A percentile compares a stretch with the other conserved stretches of the same genome.
Evolutionary conservation across 2,888 invertebrate genomes (phyloP).

Genomic region (Griposia aprilina): DNA sequence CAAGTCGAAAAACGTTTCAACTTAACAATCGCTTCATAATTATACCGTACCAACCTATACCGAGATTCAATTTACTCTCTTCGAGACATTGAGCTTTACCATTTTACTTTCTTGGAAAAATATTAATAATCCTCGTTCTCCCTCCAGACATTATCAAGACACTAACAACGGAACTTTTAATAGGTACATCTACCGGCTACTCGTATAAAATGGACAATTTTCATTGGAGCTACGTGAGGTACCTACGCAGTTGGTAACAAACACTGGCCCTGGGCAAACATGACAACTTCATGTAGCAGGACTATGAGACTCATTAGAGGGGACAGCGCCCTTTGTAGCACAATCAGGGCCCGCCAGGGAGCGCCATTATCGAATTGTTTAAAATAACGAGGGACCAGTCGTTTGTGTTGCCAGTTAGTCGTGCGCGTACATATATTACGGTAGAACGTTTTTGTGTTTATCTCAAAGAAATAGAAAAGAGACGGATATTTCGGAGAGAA

Average conservation of each 20-base stretch:
- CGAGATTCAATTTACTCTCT: not conserved
- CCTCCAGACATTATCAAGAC: conserved; percentile 32
- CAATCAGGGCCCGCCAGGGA: conserved; percentile 79
- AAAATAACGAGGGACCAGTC: conserved; percentile 86
- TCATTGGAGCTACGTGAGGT: conserved; percentile 48
- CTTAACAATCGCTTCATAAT: not conserved
- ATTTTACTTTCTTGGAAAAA: conserved; percentile 32
- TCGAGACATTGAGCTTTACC: conserved; percentile 1
- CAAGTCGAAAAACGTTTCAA: not conserved
- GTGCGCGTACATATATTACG: conserved; percentile 58
- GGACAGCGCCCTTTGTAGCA: conserved; percentile 80
- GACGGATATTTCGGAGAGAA: not conserved
- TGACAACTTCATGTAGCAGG: conserved; percentile 74
- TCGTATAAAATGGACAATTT: conserved; percentile 55
- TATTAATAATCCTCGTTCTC: conserved; percentile 19
- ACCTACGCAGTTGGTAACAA: conserved; percentile 57
- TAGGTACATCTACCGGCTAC: conserved; percentile 23
- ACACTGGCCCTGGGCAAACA: conserved; percentile 81
- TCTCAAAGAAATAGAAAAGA: not conserved
- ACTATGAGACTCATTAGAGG: conserved; percentile 83
- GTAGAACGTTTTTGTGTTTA: conserved; percentile 16
- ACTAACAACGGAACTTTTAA: conserved; percentile 46
- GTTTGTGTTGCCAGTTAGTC: conserved; percentile 70
- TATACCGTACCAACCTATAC: not conserved
- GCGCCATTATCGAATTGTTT: conserved; percentile 88